Evolutionary conservation across 2,888 invertebrate genomes (phyloP), one percentile per base, ranked within the genome.

Genomic region (Xestia ashworthii): DNA sequence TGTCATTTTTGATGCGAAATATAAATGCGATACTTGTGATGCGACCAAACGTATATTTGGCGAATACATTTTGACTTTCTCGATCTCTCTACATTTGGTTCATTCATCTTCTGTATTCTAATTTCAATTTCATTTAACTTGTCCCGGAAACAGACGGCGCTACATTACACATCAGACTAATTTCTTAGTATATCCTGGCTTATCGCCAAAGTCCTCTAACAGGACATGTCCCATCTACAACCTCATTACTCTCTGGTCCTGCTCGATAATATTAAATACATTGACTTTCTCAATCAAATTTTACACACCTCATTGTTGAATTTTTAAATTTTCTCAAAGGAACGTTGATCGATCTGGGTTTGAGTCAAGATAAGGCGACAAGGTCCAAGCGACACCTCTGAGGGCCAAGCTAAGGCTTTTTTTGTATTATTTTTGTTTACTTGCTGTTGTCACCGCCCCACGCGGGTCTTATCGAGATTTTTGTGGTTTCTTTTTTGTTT

Each of bases 331-430:
- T 94, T 88, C 88, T 80, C 64, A 73, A 80, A 88, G 93, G 91
- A 90, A 84, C 83, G 89, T 93, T 95, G 96, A 96, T 96, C 94
- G 96, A 96, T 96, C 94, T 92, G 88, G 91, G 90, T 91, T 91
- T 93, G 86, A 84, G 83, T 81, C 60, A 88, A 94, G 96, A 96
- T 96, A 96, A 95, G 89, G 89, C 91, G 87, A 95, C 95, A 95
- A 89, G 93, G 91, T 84, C 87, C 91, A 82, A 86, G 89, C 92
- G 93, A 95, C 95, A 95, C 95, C 93, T 94, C 82, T 76, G 80
- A 80, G 79, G 82, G 86, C 87, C 89, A 62, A 76, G 38, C 62
- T 50, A 44, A 32, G 44, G 80, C 79, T 84, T 87, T 84, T 85
- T 88, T 88, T 74, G 22, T 80, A 86, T 91, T 89, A 83, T 89